Conservation (phyloP, 2,797 vertebrate genomes). For the Chromobotia macracanthus region DNA sequence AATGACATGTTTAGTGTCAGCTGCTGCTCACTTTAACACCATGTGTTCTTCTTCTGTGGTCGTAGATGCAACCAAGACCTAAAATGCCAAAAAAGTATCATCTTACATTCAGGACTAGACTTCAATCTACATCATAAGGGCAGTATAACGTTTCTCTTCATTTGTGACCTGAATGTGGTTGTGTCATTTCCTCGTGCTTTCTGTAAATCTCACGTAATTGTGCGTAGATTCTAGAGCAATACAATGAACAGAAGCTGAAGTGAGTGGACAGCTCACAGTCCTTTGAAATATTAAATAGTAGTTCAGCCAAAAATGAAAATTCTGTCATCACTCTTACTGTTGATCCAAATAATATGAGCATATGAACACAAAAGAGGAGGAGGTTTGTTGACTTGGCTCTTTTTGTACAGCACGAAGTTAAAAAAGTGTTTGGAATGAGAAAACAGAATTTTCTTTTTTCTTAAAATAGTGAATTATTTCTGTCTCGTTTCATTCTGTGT, state of each 20-base stretch:
- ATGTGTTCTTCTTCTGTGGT: background rate
- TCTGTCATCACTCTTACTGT: background rate
- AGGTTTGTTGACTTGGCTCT: too few relatives aligned
- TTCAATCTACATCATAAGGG: background rate
- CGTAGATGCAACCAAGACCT: background rate
- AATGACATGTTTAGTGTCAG: background rate
- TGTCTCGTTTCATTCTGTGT: too few relatives aligned
- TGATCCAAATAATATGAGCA: background rate
- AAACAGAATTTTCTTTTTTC: too few relatives aligned
- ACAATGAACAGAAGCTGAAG: constrained; percentile 10
- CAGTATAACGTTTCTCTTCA: background rate
- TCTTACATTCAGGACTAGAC: background rate
- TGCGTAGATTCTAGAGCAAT: constrained; percentile 53
- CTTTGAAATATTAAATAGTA: background rate
- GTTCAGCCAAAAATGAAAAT: background rate
- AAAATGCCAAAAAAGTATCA: background rate
- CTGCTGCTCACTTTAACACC: background rate
- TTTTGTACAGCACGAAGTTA: too few relatives aligned
- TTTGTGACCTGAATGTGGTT: background rate
- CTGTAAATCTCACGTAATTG: too few relatives aligned
- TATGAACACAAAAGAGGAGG: background rate
- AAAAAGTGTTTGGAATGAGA: too few relatives aligned
- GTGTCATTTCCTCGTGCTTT: background rate
- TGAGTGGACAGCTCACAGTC: background rate
- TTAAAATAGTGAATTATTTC: too few relatives aligned